These are phyloP conservation scores for Tachystola acroxantha DNA, from an alignment of 2,888 invertebrate species.

Conservation along the genomic window DNA sequence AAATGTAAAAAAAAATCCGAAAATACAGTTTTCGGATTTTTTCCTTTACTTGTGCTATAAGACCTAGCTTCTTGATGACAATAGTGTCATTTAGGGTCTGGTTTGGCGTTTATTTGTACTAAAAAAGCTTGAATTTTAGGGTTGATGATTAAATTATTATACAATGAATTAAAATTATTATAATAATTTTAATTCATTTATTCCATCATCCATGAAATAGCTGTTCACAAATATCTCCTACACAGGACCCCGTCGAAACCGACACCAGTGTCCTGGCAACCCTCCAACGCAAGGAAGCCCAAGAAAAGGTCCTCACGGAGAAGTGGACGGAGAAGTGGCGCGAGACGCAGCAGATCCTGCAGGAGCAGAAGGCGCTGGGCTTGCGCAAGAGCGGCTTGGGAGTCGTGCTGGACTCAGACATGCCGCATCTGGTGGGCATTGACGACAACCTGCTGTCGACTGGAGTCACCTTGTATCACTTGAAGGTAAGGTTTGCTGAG, in stretches of 20 bases:
- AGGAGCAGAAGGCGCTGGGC: slow-evolving; percentile 92
- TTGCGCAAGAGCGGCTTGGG: slow-evolving; percentile 92
- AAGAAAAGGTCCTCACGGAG: slow-evolving; percentile 92
- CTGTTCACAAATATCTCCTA: no score
- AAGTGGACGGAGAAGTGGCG: slow-evolving; percentile 97
- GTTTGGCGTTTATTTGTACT: no score
- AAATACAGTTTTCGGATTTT: no score
- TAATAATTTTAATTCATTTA: no score
- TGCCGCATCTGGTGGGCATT: slow-evolving; percentile 94
- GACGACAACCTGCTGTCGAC: slow-evolving; percentile 94
- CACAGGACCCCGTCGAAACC: slow-evolving; percentile 70
- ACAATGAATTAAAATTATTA: no score
- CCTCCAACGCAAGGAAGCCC: slow-evolving; percentile 93
- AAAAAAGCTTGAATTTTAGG: no score
- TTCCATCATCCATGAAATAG: no score
- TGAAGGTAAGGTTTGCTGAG: slow-evolving; percentile 82
- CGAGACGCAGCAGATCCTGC: slow-evolving; percentile 91
- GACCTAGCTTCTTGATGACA: no score
- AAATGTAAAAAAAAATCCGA: no score
- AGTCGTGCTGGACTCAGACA: slow-evolving; percentile 92
- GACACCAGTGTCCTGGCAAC: slow-evolving; percentile 87
- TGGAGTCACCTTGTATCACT: slow-evolving; percentile 93
- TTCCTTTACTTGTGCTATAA: no score
- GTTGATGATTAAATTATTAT: no score
- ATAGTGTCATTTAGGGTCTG: no score